These are phyloP conservation scores for Pterostichus niger DNA, from an alignment of 2,888 invertebrate species.

Conservation along the genomic window DNA sequence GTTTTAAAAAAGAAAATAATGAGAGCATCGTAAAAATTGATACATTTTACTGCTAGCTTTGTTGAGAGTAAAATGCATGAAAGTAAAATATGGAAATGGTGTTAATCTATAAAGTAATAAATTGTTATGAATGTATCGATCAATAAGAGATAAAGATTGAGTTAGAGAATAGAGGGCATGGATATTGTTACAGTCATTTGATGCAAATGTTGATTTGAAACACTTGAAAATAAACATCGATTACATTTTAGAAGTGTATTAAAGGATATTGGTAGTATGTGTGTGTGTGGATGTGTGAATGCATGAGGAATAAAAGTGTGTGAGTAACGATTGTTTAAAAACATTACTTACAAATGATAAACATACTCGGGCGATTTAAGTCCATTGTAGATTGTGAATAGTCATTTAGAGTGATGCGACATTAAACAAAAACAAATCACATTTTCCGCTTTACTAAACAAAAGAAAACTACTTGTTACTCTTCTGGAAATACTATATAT, in stretches of 20 bases:
- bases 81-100: too few species aligned
- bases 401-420: slow-evolving; percentile 67
- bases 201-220: slow-evolving; percentile 51
- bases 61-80: too few species aligned
- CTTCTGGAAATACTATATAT: slow-evolving; percentile 66
- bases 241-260: slow-evolving; percentile 60
- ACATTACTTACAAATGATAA: slow-evolving; percentile 36
- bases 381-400: slow-evolving; percentile 69
- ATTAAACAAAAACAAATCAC: slow-evolving; percentile 65
- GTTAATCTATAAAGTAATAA: too few species aligned
- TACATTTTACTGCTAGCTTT: too few species aligned
- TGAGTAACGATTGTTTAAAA: slow-evolving; percentile 61
- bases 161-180: too few species aligned
- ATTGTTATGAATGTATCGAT: too few species aligned
- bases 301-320: not conserved
- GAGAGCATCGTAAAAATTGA: too few species aligned
- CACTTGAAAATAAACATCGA: slow-evolving; percentile 60
- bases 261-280: slow-evolving; percentile 57
- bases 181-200: slow-evolving; percentile 41
- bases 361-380: slow-evolving; percentile 62
- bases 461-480: slow-evolving; percentile 65
- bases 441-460: slow-evolving; percentile 66
- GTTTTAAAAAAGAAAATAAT: too few species aligned
- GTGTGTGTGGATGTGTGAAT: slow-evolving; percentile 44
- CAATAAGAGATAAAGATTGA: too few species aligned